Evolutionary conservation across 1,140 invertebrate species (phyloP), one percentile per base, ranked within the genome.

Genomic region (Palaemon carinicauda): DNA sequence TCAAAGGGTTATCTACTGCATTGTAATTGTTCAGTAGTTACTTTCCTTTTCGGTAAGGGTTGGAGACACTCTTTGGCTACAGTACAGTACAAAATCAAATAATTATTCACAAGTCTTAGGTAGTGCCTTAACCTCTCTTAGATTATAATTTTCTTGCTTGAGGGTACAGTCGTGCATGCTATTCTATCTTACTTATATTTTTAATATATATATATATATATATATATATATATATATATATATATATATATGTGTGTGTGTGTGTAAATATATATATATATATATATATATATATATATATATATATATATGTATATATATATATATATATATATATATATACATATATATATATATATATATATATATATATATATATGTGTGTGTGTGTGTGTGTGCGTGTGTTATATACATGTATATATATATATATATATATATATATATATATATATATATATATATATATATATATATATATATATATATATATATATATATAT

Each of bases 361-460:
- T 65, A 24, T 65, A 24, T 65, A n/a, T 65, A 65, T 65, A 24
- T 24, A 65, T 65, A 65, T 65, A 65, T 24, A 1, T 19, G n/a
- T n/a, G n/a, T 65, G 5, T 65, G n/a, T 65, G 5, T n/a, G n/a
- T n/a, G 5, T n/a, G n/a, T 12, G n/a, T n/a, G n/a, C n/a, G n/a
- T n/a, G n/a, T n/a, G n/a, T n/a, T 65, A 21, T 65, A 65, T 65
- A n/a, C n/a, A 65, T 65, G n/a, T 65, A 65, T 21, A 65, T 65
- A 65, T n/a, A 65, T 21, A 65, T 65, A 65, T 65, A 65, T 65
- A 15, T 65, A 65, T 65, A 65, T 65, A 65, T 65, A 65, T 65
- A 65, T 65, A 65, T 65, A 65, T 65, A 65, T 65, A 65, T 65
- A 65, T 65, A 65, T 65, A 65, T 65, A 65, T 65, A 65, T 65